phyloP scores from a whole-genome alignment of 2,113 vertebrate genomes.

The Macroglossus sobrinus region DNA sequence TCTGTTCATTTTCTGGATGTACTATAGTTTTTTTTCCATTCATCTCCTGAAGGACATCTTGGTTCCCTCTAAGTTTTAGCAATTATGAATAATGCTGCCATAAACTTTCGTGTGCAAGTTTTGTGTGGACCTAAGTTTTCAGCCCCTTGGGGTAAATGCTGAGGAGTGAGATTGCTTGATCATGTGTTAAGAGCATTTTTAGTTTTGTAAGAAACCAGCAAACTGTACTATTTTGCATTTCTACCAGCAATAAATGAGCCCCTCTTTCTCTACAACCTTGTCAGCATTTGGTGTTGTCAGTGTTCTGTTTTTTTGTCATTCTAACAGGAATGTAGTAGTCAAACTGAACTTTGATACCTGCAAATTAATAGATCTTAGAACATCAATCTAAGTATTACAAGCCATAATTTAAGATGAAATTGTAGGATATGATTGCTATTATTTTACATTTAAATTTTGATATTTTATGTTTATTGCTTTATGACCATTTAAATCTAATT shows the following conservation, averaged over 20 bases:
- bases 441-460: constrained; percentile 1
- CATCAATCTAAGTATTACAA: not conserved
- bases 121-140: not conserved
- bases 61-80: not conserved
- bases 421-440: not conserved
- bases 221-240: not conserved
- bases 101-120: not conserved
- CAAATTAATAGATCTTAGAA: not conserved
- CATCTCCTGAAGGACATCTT: not conserved
- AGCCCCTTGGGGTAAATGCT: not conserved
- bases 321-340: not conserved
- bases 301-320: not conserved
- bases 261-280: not conserved
- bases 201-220: not conserved
- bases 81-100: not conserved
- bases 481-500: not conserved
- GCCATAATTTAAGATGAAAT: constrained; percentile 6
- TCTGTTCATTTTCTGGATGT: not conserved
- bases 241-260: not conserved
- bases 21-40: not conserved
- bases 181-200: not conserved
- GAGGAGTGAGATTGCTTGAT: not conserved
- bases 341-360: not conserved
- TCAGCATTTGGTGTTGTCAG: not conserved
- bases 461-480: constrained; percentile 6